These are phyloP conservation scores for Willowsia nigromaculata DNA, from an alignment of 2,888 invertebrate genomes.

Conservation along the genomic window DNA sequence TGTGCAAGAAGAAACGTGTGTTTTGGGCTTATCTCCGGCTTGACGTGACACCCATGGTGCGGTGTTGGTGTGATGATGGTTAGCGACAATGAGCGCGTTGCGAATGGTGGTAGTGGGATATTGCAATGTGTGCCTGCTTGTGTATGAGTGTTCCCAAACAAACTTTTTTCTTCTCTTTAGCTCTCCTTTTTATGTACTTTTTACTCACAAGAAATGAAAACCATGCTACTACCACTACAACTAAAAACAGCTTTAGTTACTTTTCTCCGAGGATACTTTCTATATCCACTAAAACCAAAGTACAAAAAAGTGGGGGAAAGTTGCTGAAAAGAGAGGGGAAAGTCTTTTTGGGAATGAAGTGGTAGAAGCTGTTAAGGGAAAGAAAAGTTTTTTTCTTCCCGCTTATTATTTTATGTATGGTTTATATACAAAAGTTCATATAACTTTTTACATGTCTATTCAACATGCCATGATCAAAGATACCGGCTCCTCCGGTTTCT, in stretches of 20 bases:
- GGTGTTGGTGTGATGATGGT: constrained; percentile 25
- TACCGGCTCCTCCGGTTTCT: background rate
- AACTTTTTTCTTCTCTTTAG: background rate
- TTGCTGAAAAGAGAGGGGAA: background rate
- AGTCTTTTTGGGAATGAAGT: constrained; percentile 1
- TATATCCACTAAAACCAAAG: constrained; percentile 49
- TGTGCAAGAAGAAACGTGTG: constrained; percentile 14
- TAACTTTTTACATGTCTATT: background rate
- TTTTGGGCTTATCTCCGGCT: constrained; percentile 51
- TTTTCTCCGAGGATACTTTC: constrained; percentile 14
- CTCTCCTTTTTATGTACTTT: background rate
- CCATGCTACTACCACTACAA: background rate
- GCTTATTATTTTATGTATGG: background rate
- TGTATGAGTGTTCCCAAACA: constrained; percentile 10
- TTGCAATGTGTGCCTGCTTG: background rate
- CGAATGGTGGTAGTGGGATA: background rate
- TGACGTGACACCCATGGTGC: constrained; percentile 53
- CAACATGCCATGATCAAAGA: background rate
- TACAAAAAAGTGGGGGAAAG: constrained; percentile 33
- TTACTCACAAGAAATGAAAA: background rate
- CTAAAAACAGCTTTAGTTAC: constrained; percentile 26
- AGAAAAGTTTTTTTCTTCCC: background rate
- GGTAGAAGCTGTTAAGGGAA: background rate
- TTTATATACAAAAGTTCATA: background rate
- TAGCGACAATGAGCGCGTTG: background rate